phyloP scores from a whole-genome alignment of 2,888 invertebrate species.

The Pandemis cinnamomeana region DNA sequence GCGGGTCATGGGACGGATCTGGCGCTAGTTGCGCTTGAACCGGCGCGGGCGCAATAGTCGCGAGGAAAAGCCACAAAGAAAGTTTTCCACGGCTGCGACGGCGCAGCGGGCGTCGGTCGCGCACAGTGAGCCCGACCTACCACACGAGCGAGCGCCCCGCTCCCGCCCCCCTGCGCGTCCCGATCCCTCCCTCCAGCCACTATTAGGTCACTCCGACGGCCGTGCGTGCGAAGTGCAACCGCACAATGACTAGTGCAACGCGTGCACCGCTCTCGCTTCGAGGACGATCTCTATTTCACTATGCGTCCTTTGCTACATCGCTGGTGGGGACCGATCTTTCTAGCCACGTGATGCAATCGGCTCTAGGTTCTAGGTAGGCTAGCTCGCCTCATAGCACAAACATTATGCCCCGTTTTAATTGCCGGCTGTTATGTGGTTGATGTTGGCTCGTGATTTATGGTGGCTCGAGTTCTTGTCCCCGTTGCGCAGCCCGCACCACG shows the following conservation, averaged over 20 bases:
- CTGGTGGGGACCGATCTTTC: slow-evolving; percentile 84
- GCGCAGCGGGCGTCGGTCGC: slow-evolving; percentile 73
- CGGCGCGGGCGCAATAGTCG: slow-evolving; percentile 66
- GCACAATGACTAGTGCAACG: slow-evolving; percentile 83
- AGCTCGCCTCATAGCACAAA: slow-evolving; percentile 55
- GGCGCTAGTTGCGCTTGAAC: slow-evolving; percentile 40
- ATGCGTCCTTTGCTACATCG: slow-evolving; percentile 81
- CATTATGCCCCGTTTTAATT: slow-evolving; percentile 66
- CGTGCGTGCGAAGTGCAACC: slow-evolving; percentile 82
- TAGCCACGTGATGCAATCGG: slow-evolving; percentile 79
- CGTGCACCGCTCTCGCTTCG: slow-evolving; percentile 84
- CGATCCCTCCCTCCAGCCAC: slow-evolving; percentile 83
- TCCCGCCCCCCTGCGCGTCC: slow-evolving; percentile 68
- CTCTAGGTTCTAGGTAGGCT: slow-evolving; percentile 72
- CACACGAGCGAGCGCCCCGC: slow-evolving; percentile 76
- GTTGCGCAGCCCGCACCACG: slow-evolving; percentile 27
- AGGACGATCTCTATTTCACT: slow-evolving; percentile 85
- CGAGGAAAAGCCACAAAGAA: slow-evolving; percentile 82
- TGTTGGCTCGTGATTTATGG: slow-evolving; percentile 30
- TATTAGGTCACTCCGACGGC: slow-evolving; percentile 83
- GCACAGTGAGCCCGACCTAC: slow-evolving; percentile 84
- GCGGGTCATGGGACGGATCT: slow-evolving; percentile 9
- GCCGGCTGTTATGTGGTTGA: slow-evolving; percentile 54
- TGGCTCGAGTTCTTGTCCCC: slow-evolving; percentile 1
- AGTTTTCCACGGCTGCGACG: slow-evolving; percentile 78